Evolutionary conservation across 2,113 vertebrate species (phyloP).

Genomic region (Mustelus asterias): DNA sequence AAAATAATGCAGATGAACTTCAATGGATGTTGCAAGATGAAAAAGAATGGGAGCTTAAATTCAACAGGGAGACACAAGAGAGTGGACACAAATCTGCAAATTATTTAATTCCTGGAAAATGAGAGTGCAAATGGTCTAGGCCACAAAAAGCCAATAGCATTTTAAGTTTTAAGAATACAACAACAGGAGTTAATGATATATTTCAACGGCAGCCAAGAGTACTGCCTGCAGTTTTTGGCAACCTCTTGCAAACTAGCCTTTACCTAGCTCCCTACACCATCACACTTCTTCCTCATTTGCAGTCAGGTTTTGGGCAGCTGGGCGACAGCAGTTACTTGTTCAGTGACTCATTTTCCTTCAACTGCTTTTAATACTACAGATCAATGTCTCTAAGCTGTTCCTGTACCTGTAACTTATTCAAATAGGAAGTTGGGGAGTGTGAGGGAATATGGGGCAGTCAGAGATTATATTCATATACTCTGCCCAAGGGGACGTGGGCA

Average conservation of each 20-base stretch:
- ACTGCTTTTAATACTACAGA: neutral
- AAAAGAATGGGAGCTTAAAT: neutral
- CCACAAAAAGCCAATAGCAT: no score
- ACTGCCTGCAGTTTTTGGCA: neutral
- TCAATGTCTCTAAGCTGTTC: neutral
- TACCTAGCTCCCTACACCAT: no score
- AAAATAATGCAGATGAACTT: no score
- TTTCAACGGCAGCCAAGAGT: no score
- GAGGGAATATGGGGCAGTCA: no score
- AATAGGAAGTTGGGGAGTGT: no score
- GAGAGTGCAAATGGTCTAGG: neutral
- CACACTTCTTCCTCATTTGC: neutral
- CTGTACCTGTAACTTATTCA: neutral
- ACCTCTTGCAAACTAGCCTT: neutral
- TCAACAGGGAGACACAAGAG: no score
- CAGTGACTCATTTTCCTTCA: neutral
- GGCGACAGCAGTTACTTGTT: neutral
- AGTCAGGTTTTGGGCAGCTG: neutral
- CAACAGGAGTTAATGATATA: neutral
- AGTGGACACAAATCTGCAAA: neutral
- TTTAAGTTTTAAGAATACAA: neutral
- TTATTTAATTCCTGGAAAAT: neutral
- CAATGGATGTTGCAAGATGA: neutral
- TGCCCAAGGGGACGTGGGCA: neutral
- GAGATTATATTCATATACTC: neutral